Percentiles rank a stretch among this genome's conserved stretches.
These are phyloP conservation scores for Hoplodrina ambigua DNA, from an alignment of 2,888 invertebrate species.

Conservation along the genomic window DNA sequence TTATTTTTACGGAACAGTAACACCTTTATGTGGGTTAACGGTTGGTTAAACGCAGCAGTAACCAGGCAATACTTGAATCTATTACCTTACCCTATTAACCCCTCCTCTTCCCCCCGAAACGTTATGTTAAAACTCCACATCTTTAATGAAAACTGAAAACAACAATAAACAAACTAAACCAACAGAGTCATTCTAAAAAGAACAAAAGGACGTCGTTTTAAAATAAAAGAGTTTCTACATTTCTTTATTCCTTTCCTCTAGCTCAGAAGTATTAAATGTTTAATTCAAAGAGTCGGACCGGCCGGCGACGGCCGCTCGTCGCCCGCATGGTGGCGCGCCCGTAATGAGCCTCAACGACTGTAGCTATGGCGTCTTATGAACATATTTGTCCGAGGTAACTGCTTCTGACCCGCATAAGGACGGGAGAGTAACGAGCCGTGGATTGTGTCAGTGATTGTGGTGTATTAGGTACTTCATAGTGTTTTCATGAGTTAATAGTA, in stretches of 20 bases:
- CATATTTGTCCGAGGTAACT: slow-evolving; percentile 17
- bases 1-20: too few relatives aligned
- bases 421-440: slow-evolving; percentile 37
- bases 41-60: too few relatives aligned
- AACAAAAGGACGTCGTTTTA: slow-evolving; percentile 39
- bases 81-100: too few relatives aligned
- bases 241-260: slow-evolving; percentile 35
- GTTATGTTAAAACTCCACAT: not conserved
- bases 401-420: slow-evolving; percentile 26
- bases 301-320: slow-evolving; percentile 31
- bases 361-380: slow-evolving; percentile 19
- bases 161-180: slow-evolving; percentile 21
- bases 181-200: slow-evolving; percentile 20
- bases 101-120: not conserved
- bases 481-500: not conserved
- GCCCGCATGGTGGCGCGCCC: slow-evolving; percentile 47
- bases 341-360: slow-evolving; percentile 38
- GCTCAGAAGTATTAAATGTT: slow-evolving; percentile 61
- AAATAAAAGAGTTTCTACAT: slow-evolving; percentile 41
- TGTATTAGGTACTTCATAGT: slow-evolving; percentile 2
- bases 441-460: slow-evolving; percentile 18
- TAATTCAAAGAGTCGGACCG: slow-evolving; percentile 53
- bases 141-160: slow-evolving; percentile 14
- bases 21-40: too few relatives aligned
- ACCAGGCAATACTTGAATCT: too few relatives aligned